These are phyloP conservation scores for Euwallacea fornicatus DNA, from an alignment of 1,140 invertebrate genomes.

Conservation along the genomic window DNA sequence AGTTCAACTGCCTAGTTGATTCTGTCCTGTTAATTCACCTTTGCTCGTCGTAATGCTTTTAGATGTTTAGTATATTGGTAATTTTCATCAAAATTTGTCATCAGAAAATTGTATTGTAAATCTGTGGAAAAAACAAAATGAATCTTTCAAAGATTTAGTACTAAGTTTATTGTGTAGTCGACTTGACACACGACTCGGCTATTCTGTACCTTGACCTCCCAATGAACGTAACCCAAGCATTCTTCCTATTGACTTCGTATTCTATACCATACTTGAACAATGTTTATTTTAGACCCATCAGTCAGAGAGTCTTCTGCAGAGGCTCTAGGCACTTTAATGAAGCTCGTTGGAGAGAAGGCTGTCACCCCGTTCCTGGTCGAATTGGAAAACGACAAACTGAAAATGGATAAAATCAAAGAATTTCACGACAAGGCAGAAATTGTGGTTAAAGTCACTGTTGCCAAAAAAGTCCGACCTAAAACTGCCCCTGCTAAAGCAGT, in stretches of 20 bases:
- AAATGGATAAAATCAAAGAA: slow-evolving; percentile 96
- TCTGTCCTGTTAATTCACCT: neutral
- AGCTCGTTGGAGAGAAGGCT: slow-evolving; percentile 89
- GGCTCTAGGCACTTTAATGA: slow-evolving; percentile 92
- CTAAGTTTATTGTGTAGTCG: too few relatives aligned
- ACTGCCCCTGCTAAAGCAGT: slow-evolving; percentile 60
- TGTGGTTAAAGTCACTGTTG: slow-evolving; percentile 65
- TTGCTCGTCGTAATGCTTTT: neutral
- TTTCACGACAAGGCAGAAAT: slow-evolving; percentile 90
- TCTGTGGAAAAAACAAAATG: too few relatives aligned
- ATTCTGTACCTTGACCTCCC: too few relatives aligned
- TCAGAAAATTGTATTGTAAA: too few relatives aligned
- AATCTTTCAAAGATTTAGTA: too few relatives aligned
- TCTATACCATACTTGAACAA: neutral
- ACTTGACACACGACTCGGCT: too few relatives aligned
- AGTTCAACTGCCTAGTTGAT: neutral
- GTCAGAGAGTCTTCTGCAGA: slow-evolving; percentile 86
- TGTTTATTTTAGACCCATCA: slow-evolving; percentile 66
- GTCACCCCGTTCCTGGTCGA: slow-evolving; percentile 85
- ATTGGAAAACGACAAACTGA: slow-evolving; percentile 85
- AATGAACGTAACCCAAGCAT: neutral
- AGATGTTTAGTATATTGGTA: too few relatives aligned
- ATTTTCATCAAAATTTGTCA: too few relatives aligned
- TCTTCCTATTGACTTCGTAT: neutral
- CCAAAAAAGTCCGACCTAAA: slow-evolving; percentile 64